phyloP scores from a whole-genome alignment of 2,797 vertebrate species.

The Adelosebastes latens region DNA sequence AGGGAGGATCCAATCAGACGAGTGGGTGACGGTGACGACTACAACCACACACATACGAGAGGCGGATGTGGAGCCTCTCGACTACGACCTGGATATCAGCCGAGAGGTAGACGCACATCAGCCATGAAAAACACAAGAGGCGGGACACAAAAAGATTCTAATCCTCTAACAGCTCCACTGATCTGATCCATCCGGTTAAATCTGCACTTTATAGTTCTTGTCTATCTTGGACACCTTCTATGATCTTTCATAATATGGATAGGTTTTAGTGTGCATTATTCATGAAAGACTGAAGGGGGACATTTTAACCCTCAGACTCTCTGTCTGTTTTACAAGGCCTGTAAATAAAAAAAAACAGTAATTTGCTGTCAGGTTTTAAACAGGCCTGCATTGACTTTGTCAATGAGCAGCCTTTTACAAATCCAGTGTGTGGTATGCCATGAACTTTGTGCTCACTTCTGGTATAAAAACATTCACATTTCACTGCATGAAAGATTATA shows the following conservation, averaged over 20 bases:
- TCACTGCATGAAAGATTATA: background rate
- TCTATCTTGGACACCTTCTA: background rate
- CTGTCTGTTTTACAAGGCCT: background rate
- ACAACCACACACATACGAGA: slow-evolving; percentile 80
- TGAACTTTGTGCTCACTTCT: background rate
- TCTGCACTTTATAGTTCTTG: too few relatives aligned
- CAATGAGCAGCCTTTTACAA: background rate
- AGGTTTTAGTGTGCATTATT: background rate
- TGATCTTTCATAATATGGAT: too few relatives aligned
- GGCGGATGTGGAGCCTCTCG: slow-evolving; percentile 89
- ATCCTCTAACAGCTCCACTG: background rate
- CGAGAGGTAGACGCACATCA: slow-evolving; percentile 85
- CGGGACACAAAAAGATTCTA: background rate
- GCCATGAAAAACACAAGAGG: background rate
- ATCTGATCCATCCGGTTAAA: background rate
- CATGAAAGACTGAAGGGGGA: background rate
- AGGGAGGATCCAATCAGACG: slow-evolving; percentile 79
- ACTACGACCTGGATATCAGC: slow-evolving; percentile 93
- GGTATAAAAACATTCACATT: background rate
- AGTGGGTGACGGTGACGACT: slow-evolving; percentile 83
- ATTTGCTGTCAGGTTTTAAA: background rate
- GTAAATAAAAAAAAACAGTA: background rate
- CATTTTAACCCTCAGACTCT: background rate
- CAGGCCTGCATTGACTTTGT: fast-evolving
- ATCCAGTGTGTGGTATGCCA: background rate